These are phyloP conservation scores for Cosmia pyralina DNA, from an alignment of 2,888 invertebrate genomes.

Conservation along the genomic window DNA sequence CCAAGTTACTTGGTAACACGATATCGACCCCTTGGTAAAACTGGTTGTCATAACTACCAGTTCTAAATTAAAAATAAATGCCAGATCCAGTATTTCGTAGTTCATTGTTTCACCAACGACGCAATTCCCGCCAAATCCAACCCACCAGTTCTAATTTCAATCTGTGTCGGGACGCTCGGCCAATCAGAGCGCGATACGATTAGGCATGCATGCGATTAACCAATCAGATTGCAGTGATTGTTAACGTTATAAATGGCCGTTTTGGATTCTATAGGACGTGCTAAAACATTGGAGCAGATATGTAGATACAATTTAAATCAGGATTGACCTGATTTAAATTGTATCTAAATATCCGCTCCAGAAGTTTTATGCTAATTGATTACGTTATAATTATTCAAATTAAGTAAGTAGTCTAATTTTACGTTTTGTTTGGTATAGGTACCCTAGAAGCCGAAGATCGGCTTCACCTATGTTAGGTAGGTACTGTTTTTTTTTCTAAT, in stretches of 20 bases:
- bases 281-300: conserved; percentile 26
- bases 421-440: not conserved
- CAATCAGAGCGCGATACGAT: conserved; percentile 74
- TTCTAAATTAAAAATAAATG: conserved; percentile 10
- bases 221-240: conserved; percentile 75
- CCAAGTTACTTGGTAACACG: not conserved
- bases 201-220: conserved; percentile 70
- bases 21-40: not conserved
- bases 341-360: not conserved
- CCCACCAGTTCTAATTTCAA: conserved; percentile 82
- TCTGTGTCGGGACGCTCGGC: conserved; percentile 70
- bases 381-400: not conserved
- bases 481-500: not conserved
- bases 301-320: conserved; percentile 6
- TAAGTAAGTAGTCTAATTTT: not conserved
- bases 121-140: conserved; percentile 55
- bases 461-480: too few relatives aligned
- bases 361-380: conserved; percentile 1
- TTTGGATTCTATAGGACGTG: conserved; percentile 48
- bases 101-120: conserved; percentile 45
- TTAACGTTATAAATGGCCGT: conserved; percentile 77
- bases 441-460: not conserved
- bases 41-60: not conserved
- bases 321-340: not conserved
- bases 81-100: conserved; percentile 41